Conservation (phyloP, 1,140 invertebrate genomes). For the Capitella teleta region DNA sequence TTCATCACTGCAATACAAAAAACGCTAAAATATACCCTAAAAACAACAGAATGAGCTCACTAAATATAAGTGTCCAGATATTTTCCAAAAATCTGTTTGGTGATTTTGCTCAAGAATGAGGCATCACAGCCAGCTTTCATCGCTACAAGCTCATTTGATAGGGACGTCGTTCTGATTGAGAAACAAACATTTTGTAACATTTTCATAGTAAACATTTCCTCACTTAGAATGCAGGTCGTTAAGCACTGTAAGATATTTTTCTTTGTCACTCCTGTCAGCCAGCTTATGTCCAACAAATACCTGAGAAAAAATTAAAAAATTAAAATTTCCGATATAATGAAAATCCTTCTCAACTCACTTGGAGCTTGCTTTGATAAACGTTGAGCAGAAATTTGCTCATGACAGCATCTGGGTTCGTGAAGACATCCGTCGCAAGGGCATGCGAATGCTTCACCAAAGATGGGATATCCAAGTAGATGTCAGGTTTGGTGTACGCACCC, state of each 20-base stretch:
- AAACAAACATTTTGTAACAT: constrained; percentile 10
- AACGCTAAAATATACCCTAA: constrained; percentile 2
- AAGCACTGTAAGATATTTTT: too few species aligned
- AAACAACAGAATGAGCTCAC: constrained; percentile 38
- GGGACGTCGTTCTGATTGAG: constrained; percentile 52
- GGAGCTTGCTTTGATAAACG: constrained; percentile 85
- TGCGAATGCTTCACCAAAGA: constrained; percentile 82
- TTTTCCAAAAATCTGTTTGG: constrained; percentile 69
- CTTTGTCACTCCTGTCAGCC: too few species aligned
- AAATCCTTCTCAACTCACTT: too few species aligned
- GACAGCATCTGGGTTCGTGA: constrained; percentile 91
- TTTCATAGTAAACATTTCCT: constrained; percentile 9
- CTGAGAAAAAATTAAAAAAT: too few species aligned
- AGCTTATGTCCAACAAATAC: too few species aligned
- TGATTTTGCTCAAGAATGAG: constrained; percentile 66
- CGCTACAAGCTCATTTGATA: constrained; percentile 58
- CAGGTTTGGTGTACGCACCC: constrained; percentile 62
- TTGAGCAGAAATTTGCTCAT: constrained; percentile 97
- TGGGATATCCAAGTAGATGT: constrained; percentile 83
- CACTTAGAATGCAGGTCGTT: neutral
- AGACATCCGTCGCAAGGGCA: constrained; percentile 80
- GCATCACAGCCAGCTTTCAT: constrained; percentile 73
- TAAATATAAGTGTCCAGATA: constrained; percentile 66
- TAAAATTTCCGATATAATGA: too few species aligned
- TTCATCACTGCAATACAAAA: constrained; percentile 53